A percentile compares a stretch with the other conserved stretches of the same genome.
These are phyloP conservation scores for Drosophila hamatofila DNA, from an alignment of 2,888 invertebrate species.

Conservation along the genomic window DNA sequence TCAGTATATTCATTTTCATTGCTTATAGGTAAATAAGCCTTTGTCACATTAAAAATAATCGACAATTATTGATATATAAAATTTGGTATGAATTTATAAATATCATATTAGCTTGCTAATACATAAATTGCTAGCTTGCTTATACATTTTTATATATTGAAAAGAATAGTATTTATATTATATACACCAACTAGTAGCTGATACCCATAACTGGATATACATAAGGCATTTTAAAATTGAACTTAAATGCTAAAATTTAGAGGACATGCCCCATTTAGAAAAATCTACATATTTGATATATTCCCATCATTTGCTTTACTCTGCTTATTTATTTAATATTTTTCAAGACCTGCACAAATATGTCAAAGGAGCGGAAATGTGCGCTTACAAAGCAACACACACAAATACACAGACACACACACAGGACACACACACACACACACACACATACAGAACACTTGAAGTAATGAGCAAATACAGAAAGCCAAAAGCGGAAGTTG, in stretches of 20 bases:
- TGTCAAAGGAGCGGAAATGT: slow-evolving; percentile 43
- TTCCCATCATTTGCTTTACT: background rate
- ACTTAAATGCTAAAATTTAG: background rate
- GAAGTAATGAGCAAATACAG: slow-evolving; percentile 67
- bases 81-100: no score
- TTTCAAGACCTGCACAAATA: slow-evolving; percentile 58
- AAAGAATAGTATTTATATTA: no score
- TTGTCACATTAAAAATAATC: no score
- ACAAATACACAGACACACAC: slow-evolving; percentile 17
- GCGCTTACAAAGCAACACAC: slow-evolving; percentile 22
- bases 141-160: no score
- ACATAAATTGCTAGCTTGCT: no score
- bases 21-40: no score
- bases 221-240: background rate
- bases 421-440: slow-evolving; percentile 1
- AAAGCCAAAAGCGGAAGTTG: slow-evolving; percentile 47
- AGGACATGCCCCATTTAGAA: background rate
- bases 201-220: background rate
- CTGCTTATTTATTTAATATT: slow-evolving; percentile 22
- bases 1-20: no score
- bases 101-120: no score
- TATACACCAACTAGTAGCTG: no score
- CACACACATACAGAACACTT: slow-evolving; percentile 24
- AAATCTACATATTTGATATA: background rate
- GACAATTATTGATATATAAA: no score